Evolutionary conservation across 1,140 invertebrate genomes (phyloP).

Genomic region (Ceratitis capitata): DNA sequence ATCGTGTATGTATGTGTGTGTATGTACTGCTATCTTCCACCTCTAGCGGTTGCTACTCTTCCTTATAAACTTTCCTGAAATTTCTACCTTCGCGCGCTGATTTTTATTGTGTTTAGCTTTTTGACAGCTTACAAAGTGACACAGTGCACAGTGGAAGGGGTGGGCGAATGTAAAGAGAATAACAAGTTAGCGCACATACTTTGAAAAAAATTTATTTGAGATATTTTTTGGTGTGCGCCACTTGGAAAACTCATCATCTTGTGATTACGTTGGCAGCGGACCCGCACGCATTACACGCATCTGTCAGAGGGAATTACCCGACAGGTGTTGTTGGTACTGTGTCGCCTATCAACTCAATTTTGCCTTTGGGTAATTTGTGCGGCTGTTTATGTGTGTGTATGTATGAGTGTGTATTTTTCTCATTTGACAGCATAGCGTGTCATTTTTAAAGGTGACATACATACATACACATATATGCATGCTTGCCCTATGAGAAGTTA

Average conservation of each 20-base stretch:
- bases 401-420: neutral
- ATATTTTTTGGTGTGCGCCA: neutral
- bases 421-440: neutral
- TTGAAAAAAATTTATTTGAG: neutral
- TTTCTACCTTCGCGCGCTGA: neutral
- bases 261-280: neutral
- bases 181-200: neutral
- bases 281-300: neutral
- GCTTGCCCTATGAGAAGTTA: neutral
- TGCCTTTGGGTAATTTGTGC: neutral
- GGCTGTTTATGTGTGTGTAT: too few species aligned
- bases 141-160: neutral
- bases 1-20: neutral
- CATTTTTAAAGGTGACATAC: neutral
- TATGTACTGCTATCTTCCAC: neutral
- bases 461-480: too few species aligned
- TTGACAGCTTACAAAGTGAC: neutral
- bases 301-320: neutral
- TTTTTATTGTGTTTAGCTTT: neutral
- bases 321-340: too few species aligned
- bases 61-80: neutral
- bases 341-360: neutral
- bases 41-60: neutral
- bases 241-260: conserved; percentile 19
- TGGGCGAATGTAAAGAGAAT: neutral